Conservation (phyloP, 2,797 vertebrate species). For the Rhinophrynus dorsalis region DNA sequence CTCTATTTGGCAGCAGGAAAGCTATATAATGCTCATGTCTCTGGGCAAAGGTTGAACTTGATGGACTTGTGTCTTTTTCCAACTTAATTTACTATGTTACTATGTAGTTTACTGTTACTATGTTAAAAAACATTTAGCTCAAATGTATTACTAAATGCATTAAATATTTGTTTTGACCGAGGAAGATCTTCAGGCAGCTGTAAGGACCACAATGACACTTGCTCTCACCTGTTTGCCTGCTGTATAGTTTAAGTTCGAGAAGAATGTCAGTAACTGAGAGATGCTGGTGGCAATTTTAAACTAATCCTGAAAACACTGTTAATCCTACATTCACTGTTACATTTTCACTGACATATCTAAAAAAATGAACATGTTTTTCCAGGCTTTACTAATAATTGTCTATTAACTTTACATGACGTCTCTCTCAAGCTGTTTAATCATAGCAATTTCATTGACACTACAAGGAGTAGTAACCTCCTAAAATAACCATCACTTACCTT, state of each 20-base stretch:
- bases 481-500: too few relatives aligned
- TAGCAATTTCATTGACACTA: too few relatives aligned
- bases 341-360: neutral
- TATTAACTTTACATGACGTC: neutral
- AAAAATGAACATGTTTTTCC: slow-evolving; percentile 3
- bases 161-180: neutral
- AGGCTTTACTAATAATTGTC: neutral
- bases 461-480: too few relatives aligned
- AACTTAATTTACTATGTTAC: too few relatives aligned
- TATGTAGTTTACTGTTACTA: too few relatives aligned
- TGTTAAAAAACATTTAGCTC: too few relatives aligned
- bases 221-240: neutral
- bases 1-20: too few relatives aligned
- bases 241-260: neutral
- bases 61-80: too few relatives aligned
- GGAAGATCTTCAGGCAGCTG: neutral
- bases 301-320: slow-evolving; percentile 35
- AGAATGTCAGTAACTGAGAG: slow-evolving; percentile 10
- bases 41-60: too few relatives aligned
- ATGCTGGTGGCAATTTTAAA: slow-evolving; percentile 7
- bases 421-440: too few relatives aligned
- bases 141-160: neutral
- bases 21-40: too few relatives aligned
- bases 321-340: neutral
- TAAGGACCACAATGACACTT: neutral